Percentiles rank a stretch among this genome's conserved stretches.
Evolutionary conservation across 2,797 vertebrate genomes (phyloP).

Genomic region (Typhlichthys subterraneus): DNA sequence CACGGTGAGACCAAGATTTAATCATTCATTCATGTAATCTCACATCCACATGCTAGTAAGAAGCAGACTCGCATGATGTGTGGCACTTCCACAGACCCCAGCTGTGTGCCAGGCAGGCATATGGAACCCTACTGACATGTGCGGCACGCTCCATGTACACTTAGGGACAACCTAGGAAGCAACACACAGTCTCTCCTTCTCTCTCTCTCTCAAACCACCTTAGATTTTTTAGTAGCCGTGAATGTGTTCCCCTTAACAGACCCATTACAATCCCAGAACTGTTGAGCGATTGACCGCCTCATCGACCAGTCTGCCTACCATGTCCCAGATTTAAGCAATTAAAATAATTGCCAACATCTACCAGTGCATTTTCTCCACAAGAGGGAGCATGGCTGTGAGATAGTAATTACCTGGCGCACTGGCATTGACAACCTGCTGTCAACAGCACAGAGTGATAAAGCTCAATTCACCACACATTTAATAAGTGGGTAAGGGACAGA

Average conservation of each 20-base stretch:
- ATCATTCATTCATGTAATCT: slow-evolving; percentile 8
- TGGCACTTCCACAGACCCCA: not conserved
- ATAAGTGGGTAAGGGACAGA: slow-evolving; percentile 31
- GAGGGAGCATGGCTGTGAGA: slow-evolving; percentile 21
- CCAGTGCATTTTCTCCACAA: slow-evolving; percentile 3
- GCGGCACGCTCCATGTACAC: not conserved
- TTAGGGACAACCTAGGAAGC: slow-evolving; percentile 4
- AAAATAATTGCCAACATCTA: slow-evolving; percentile 29
- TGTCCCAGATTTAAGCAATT: slow-evolving; percentile 29
- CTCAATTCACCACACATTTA: slow-evolving; percentile 27
- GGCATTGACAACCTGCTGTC: slow-evolving; percentile 18
- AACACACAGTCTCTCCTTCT: not conserved
- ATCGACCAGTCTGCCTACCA: slow-evolving; percentile 5
- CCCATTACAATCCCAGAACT: slow-evolving; percentile 26
- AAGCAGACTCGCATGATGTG: not conserved
- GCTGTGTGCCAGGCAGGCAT: not conserved
- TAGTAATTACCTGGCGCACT: slow-evolving; percentile 24
- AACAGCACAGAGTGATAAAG: slow-evolving; percentile 2
- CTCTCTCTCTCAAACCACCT: not conserved
- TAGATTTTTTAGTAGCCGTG: no score
- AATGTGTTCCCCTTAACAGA: slow-evolving; percentile 13
- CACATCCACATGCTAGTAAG: not conserved
- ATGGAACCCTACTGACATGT: slow-evolving; percentile 7
- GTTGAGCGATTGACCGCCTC: slow-evolving; percentile 26
- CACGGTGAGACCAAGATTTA: slow-evolving; percentile 3